Conservation (phyloP, 2,113 vertebrate genomes). For the Oenanthe oenanthe region DNA sequence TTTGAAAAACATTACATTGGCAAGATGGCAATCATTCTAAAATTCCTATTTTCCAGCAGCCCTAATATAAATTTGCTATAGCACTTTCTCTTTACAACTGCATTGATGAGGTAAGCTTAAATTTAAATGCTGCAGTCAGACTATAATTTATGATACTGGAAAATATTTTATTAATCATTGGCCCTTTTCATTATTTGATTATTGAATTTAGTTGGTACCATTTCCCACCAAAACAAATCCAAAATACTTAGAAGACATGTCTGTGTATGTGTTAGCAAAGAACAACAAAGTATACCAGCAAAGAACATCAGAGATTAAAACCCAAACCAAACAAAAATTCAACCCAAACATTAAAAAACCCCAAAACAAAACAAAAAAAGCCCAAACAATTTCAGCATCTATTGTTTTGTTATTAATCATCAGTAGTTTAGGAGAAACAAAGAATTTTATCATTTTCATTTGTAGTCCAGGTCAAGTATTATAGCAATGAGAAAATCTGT, state of each 20-base stretch:
- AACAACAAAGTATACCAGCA: neutral
- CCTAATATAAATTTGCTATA: neutral
- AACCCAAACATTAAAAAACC: neutral
- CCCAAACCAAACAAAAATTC: neutral
- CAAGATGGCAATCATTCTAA: neutral
- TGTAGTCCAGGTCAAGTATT: neutral
- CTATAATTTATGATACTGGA: neutral
- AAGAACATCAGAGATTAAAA: neutral
- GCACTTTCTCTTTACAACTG: neutral
- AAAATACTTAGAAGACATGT: neutral
- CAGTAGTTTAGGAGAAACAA: neutral
- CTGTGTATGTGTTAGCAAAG: neutral
- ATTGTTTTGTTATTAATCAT: neutral
- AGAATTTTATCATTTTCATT: neutral
- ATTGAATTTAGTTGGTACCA: neutral
- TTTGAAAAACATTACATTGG: neutral
- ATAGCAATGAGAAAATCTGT: neutral
- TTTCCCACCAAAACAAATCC: neutral
- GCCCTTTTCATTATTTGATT: neutral
- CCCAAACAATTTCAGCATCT: accelerated
- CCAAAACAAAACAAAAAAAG: neutral
- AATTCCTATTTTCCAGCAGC: neutral
- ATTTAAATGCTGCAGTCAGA: neutral
- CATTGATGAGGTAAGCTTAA: neutral
- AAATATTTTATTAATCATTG: neutral